A percentile compares a stretch with the other conserved stretches of the same genome.
Conservation (phyloP, 2,888 invertebrate species). For the Leptura quadrifasciata region DNA sequence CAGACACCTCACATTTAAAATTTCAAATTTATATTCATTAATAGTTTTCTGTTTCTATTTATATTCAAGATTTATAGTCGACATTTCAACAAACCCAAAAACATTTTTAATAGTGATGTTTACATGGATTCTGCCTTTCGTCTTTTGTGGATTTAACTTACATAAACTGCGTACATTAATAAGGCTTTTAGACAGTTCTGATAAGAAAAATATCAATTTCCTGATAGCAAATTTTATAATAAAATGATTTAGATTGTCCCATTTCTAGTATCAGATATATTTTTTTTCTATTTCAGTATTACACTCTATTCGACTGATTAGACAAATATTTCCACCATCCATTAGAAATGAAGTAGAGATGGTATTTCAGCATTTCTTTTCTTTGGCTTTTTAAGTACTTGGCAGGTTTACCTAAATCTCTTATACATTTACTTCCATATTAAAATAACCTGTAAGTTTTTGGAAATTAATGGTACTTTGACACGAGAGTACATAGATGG, state of each 20-base stretch:
- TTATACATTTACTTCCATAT: conserved; percentile 58
- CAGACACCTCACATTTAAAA: conserved; percentile 47
- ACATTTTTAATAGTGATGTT: conserved; percentile 42
- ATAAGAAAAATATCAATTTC: conserved; percentile 48
- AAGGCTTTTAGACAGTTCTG: conserved; percentile 55
- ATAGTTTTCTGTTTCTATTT: conserved; percentile 51
- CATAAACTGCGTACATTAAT: conserved; percentile 55
- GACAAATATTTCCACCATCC: conserved; percentile 14
- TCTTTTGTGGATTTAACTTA: conserved; percentile 48
- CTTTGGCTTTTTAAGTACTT: conserved; percentile 58
- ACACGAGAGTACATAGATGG: conserved; percentile 36
- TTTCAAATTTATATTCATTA: conserved; percentile 51
- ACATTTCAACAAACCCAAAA: neutral
- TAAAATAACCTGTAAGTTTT: conserved; percentile 51
- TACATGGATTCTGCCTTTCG: conserved; percentile 51
- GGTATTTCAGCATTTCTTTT: conserved; percentile 45
- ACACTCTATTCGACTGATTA: conserved; percentile 22
- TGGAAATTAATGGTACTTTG: conserved; percentile 52
- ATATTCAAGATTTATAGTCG: conserved; percentile 51
- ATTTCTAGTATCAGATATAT: conserved; percentile 30
- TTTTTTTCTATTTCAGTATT: conserved; percentile 12
- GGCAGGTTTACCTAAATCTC: conserved; percentile 59
- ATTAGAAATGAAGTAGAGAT: neutral
- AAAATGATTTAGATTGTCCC: conserved; percentile 45
- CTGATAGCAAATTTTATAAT: conserved; percentile 21